Conservation (phyloP, 1,140 invertebrate species). For the Paraescarpia echinospica region DNA sequence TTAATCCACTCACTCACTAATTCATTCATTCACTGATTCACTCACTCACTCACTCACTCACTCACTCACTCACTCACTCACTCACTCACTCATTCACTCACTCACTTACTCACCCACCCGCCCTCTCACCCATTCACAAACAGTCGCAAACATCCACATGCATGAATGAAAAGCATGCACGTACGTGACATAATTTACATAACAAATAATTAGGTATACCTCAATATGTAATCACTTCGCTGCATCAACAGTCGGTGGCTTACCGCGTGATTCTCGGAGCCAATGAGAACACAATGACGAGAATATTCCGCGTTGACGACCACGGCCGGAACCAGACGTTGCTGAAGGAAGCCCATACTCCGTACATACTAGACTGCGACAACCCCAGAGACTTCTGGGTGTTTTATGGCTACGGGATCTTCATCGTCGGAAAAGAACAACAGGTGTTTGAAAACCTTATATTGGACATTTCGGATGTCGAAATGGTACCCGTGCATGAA, state of each 20-base stretch:
- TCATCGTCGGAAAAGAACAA: not conserved
- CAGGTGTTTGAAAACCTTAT: not conserved
- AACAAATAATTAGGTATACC: too few species aligned
- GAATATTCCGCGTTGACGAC: not conserved
- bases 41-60: too few species aligned
- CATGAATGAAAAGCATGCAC: too few species aligned
- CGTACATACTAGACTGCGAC: not conserved
- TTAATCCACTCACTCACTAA: too few species aligned
- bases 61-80: too few species aligned
- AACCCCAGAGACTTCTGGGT: not conserved
- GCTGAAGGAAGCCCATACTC: not conserved
- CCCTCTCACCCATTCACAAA: too few species aligned
- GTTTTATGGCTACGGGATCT: not conserved
- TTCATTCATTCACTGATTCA: too few species aligned
- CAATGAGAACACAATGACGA: not conserved
- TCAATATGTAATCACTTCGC: too few species aligned
- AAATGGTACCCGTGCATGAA: not conserved
- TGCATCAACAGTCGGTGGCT: not conserved
- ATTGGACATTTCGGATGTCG: not conserved
- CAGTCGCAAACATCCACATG: too few species aligned
- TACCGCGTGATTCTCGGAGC: not conserved
- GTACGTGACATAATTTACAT: too few species aligned
- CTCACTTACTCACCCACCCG: too few species aligned
- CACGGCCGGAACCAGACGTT: not conserved
- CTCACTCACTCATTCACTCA: too few species aligned